Percentiles rank a stretch among this genome's conserved stretches.
Conservation (phyloP, 1,140 invertebrate species). For the Pachyrhynchus sulphureomaculatus region DNA sequence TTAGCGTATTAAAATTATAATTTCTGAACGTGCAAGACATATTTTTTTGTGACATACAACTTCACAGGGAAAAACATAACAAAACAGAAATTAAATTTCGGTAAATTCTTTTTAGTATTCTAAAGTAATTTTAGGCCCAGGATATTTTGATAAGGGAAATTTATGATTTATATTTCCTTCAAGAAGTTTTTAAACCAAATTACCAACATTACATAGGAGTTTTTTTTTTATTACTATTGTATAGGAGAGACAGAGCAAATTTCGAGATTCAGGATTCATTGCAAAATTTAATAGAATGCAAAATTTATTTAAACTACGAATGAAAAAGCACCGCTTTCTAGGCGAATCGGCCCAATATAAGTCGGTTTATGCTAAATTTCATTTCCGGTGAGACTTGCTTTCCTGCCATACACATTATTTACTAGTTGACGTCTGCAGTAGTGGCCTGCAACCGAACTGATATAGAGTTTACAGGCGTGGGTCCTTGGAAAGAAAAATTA, state of each 20-base stretch:
- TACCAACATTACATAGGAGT: background rate
- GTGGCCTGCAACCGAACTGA: constrained; percentile 3
- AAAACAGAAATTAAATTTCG: too few species aligned
- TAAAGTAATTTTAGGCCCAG: too few species aligned
- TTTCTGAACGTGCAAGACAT: too few species aligned
- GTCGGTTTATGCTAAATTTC: constrained; percentile 6
- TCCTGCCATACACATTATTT: constrained; percentile 13
- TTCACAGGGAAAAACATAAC: too few species aligned
- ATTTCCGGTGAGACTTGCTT: background rate
- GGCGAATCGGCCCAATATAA: constrained; percentile 2
- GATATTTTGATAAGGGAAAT: too few species aligned
- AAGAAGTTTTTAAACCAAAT: too few species aligned
- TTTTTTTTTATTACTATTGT: background rate
- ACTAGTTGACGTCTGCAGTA: background rate
- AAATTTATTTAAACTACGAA: constrained; percentile 10
- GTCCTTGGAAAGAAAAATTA: too few species aligned
- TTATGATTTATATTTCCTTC: too few species aligned
- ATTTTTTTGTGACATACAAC: too few species aligned
- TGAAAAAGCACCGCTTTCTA: background rate
- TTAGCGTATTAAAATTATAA: too few species aligned
- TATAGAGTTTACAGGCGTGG: background rate
- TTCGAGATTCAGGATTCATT: background rate
- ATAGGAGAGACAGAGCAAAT: background rate
- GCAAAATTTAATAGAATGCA: constrained; percentile 15
- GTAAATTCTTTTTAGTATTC: too few species aligned